phyloP scores from a whole-genome alignment of 2,113 vertebrate genomes.

The Sisor rabdophorus region DNA sequence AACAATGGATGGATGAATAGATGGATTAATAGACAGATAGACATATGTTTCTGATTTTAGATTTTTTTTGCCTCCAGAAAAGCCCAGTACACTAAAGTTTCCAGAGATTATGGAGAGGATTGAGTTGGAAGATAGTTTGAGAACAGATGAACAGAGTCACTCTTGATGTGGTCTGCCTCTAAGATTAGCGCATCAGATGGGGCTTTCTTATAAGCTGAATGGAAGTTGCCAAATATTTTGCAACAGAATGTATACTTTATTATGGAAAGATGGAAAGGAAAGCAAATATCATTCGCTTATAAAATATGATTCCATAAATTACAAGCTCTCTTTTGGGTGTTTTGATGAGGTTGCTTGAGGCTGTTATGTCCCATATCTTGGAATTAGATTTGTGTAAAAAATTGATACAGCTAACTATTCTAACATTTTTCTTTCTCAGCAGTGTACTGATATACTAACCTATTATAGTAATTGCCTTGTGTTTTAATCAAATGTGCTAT shows the following conservation, averaged over 20 bases:
- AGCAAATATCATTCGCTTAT: not conserved
- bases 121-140: constrained; percentile 18
- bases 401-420: too few relatives aligned
- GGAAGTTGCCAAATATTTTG: not conserved
- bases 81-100: not conserved
- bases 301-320: not conserved
- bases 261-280: constrained; percentile 1
- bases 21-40: too few relatives aligned
- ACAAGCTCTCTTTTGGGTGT: not conserved
- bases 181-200: constrained; percentile 36
- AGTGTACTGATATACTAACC: too few relatives aligned
- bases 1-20: too few relatives aligned
- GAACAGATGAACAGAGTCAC: constrained; percentile 1
- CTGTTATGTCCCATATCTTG: not conserved
- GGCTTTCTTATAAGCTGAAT: not conserved
- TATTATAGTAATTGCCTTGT: too few relatives aligned
- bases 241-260: not conserved
- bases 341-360: not conserved
- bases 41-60: not conserved
- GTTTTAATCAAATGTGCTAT: too few relatives aligned
- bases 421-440: too few relatives aligned
- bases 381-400: too few relatives aligned
- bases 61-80: not conserved
- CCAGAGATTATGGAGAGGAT: not conserved
- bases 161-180: constrained; percentile 4